Base-by-base conservation (phyloP, 1,140 invertebrate genomes). In the Stenopsyche tienmushanensis region DNA sequence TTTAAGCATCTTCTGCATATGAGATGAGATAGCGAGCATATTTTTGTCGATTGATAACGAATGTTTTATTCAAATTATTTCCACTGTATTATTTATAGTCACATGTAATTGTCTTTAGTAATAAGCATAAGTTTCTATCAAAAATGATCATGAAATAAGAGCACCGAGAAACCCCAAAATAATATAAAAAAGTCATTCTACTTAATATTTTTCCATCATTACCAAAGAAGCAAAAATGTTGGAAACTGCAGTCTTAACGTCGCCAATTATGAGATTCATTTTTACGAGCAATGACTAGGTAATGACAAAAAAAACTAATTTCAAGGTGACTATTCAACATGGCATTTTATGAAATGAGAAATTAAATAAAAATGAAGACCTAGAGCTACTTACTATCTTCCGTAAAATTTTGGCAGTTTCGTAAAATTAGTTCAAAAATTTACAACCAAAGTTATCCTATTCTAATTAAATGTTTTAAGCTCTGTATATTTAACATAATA, bases 331-430 rank as follows among this genome's bases (percentile, higher is more conserved):
- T 47, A 60, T 26, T 44, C 41, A 60, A 49, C 25, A 49, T 47
- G 44, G 44, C 42, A 26, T n/a, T n/a, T n/a, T n/a, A n/a, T 45
- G 7, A 47, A 20, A 47, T 60, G 41, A 25, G 10, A 2, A 25
- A 60, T 47, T 21, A 21, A 44, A 57, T 42, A 13, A 58, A 26
- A 23, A 25, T 45, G 10, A 39, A 49, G 17, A 47, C 57, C 42
- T 60, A 60, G 5, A n/a, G 25, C 57, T 60, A 60, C 34, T 18
- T 57, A 57, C 23, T 23, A 53, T 18, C 9, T 55, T 20, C 15
- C 18, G 29, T 44, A 1, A 58, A 58, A 60, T 47, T 60, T 60
- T 60, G 57, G 57, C 57, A 60, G 57, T 60, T 47, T 60, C 42
- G 10, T 60, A 23, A 8, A 20, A 47, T 47, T 60, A 60, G 57